Conservation (phyloP, 2,888 invertebrate species). For the Pollenia angustigena region DNA sequence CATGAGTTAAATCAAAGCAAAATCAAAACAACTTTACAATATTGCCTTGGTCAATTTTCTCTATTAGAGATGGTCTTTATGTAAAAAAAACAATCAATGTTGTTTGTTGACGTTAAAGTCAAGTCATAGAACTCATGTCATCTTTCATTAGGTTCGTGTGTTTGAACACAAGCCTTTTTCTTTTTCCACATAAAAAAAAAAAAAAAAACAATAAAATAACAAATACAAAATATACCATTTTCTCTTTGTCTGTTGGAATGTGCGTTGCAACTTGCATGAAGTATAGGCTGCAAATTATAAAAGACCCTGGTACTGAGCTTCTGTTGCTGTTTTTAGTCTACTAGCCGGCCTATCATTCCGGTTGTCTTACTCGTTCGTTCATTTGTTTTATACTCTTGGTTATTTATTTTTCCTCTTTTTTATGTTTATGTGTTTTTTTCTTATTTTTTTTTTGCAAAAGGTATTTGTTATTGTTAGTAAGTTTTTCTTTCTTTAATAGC, state of each 20-base stretch:
- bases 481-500: conserved; percentile 56
- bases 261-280: not conserved
- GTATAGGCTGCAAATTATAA: conserved; percentile 30
- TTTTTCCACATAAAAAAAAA: conserved; percentile 5
- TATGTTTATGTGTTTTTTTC: conserved; percentile 11
- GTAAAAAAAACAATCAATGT: conserved; percentile 39
- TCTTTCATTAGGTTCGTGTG: conserved; percentile 47
- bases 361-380: conserved; percentile 56
- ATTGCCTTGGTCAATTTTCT: conserved; percentile 44
- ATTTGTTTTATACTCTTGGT: conserved; percentile 33
- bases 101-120: conserved; percentile 38
- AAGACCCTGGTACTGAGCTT: conserved; percentile 18
- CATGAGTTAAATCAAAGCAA: conserved; percentile 20
- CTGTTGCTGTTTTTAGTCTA: conserved; percentile 30
- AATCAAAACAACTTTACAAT: not conserved
- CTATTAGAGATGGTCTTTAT: conserved; percentile 44
- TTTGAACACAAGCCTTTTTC: conserved; percentile 11
- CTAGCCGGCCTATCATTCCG: conserved; percentile 53
- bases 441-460: conserved; percentile 13
- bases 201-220: conserved; percentile 30
- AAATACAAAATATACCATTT: not conserved
- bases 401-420: conserved; percentile 28
- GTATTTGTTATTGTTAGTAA: conserved; percentile 1
- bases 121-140: conserved; percentile 58
- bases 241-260: not conserved